These are phyloP conservation scores for Mus pahari DNA, from an alignment of 2,113 vertebrate genomes.

Conservation along the genomic window DNA sequence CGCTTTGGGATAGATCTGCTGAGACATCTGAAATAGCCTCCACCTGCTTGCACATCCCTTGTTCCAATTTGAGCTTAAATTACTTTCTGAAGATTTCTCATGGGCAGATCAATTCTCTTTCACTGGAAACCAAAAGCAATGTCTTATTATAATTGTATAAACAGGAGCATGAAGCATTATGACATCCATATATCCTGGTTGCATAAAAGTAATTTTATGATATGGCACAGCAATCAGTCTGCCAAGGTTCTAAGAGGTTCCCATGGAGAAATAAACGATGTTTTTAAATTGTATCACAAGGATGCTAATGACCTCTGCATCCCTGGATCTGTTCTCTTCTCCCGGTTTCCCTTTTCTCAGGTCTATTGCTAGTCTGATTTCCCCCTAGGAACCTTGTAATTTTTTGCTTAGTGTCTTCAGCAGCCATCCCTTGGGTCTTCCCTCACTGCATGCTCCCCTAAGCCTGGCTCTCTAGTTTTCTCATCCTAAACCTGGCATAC, in stretches of 20 bases:
- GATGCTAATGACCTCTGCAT: not conserved
- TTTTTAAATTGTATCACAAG: not conserved
- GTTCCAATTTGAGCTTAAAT: constrained; percentile 52
- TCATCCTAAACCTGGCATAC: not conserved
- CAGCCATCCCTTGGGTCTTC: not conserved
- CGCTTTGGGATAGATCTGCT: not conserved
- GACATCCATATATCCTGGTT: not conserved
- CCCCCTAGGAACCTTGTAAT: accelerated
- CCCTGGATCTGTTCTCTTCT: not conserved
- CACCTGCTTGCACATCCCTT: not conserved
- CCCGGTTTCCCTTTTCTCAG: not conserved
- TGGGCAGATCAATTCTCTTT: not conserved
- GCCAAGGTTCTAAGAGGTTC: not conserved
- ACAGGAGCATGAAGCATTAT: not conserved
- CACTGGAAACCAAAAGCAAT: not conserved
- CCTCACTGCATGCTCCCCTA: not conserved
- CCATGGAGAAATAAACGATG: not conserved
- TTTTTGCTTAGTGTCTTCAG: not conserved
- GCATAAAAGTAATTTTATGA: not conserved
- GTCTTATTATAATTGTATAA: constrained; percentile 5
- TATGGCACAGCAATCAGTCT: not conserved
- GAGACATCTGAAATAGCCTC: not conserved
- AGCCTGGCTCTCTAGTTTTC: not conserved
- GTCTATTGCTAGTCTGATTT: not conserved
- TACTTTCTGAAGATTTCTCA: constrained; percentile 2